Percentiles rank a stretch among this genome's conserved stretches.
Evolutionary conservation across 2,113 vertebrate species (phyloP).

Genomic region (Chamaetylas fuelleborni): DNA sequence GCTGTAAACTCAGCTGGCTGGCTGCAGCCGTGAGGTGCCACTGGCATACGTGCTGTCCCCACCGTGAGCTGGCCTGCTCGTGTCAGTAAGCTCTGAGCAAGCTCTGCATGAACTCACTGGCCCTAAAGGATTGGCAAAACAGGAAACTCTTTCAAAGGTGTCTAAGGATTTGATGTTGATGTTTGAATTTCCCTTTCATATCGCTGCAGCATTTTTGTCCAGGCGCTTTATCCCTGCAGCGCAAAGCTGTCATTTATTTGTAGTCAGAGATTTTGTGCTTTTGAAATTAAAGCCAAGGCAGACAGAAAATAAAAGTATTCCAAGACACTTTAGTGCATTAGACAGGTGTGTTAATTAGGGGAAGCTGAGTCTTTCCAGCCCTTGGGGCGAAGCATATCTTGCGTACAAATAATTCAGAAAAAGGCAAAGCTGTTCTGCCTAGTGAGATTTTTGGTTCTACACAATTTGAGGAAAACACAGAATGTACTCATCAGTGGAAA

Average conservation of each 20-base stretch:
- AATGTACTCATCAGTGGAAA: neutral
- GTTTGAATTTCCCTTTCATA: constrained; percentile 40
- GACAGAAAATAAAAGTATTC: neutral
- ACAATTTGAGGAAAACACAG: neutral
- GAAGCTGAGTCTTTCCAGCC: neutral
- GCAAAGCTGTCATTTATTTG: neutral
- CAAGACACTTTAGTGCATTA: neutral
- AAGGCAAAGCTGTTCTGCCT: neutral
- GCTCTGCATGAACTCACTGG: neutral
- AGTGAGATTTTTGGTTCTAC: neutral
- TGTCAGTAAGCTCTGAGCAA: neutral
- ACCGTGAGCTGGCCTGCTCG: fast-evolving
- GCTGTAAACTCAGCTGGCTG: neutral
- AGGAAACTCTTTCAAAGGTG: constrained; percentile 57
- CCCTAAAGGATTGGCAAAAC: neutral
- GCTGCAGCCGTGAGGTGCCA: neutral
- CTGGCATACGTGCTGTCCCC: neutral
- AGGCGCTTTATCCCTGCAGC: neutral
- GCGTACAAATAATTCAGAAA: neutral
- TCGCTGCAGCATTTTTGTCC: neutral
- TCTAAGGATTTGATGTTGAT: constrained; percentile 40
- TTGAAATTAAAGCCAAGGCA: neutral
- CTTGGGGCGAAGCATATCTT: neutral
- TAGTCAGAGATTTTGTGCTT: neutral
- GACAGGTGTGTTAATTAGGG: neutral